Conservation (phyloP, 92 coral and sea anemone genomes). For the Bergia sp. region DNA sequence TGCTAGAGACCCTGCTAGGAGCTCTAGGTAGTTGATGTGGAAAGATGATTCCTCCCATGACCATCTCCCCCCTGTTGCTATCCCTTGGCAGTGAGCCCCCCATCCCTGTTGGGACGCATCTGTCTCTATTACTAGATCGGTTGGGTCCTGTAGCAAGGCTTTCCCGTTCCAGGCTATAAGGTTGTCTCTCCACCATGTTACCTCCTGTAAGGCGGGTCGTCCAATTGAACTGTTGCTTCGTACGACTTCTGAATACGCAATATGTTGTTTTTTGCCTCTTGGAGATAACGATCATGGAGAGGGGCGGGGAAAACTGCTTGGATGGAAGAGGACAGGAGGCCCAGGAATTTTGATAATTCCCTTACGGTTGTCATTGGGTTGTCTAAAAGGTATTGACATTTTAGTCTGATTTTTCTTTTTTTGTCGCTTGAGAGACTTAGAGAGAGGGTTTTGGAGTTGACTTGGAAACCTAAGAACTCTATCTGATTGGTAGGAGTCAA, state of each 20-base stretch:
- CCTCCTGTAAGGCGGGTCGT: slow-evolving; percentile 31
- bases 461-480: neutral
- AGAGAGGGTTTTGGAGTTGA: too few species aligned
- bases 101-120: slow-evolving; percentile 63
- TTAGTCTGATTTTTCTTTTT: neutral
- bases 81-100: slow-evolving; percentile 64
- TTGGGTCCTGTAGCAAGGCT: slow-evolving; percentile 50
- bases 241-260: too few species aligned
- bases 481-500: neutral
- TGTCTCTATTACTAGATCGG: slow-evolving; percentile 61
- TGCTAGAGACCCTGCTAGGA: neutral
- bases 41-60: neutral
- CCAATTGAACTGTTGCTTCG: neutral
- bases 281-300: too few species aligned
- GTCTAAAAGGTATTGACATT: neutral
- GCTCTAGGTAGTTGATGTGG: slow-evolving; percentile 32
- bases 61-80: slow-evolving; percentile 40
- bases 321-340: too few species aligned
- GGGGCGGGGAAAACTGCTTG: too few species aligned
- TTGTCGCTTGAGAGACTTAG: too few species aligned
- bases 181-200: slow-evolving; percentile 56
- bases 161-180: slow-evolving; percentile 56
- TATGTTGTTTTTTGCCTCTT: too few species aligned
- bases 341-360: too few species aligned
- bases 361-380: neutral